These are phyloP conservation scores for Drosophila hydei DNA, from an alignment of 1,140 invertebrate species.

Conservation along the genomic window DNA sequence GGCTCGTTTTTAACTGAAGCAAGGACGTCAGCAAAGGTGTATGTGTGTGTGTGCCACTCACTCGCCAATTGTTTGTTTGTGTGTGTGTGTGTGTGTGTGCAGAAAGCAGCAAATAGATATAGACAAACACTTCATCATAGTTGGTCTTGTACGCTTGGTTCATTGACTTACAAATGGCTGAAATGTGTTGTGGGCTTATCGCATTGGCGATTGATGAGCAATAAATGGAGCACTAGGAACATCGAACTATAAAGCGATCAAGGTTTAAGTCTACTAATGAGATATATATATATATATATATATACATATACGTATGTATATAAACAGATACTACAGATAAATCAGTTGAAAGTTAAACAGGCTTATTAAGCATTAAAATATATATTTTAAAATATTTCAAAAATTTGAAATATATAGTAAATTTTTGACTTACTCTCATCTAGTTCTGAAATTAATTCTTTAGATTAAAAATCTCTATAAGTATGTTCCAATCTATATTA, in stretches of 20 bases:
- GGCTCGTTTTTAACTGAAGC: constrained; percentile 63
- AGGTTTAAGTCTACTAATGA: background rate
- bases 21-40: constrained; percentile 54
- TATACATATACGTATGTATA: too few species aligned
- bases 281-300: background rate
- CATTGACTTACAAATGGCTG: constrained; percentile 71
- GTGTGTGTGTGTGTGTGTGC: constrained; percentile 34
- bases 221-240: constrained; percentile 5
- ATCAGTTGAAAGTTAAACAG: too few species aligned
- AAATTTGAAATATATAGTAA: too few species aligned
- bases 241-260: background rate
- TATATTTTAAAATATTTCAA: too few species aligned
- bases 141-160: constrained; percentile 52
- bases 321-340: too few species aligned
- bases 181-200: constrained; percentile 16
- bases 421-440: too few species aligned
- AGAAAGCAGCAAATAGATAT: constrained; percentile 42
- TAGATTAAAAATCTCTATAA: too few species aligned
- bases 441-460: too few species aligned
- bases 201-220: constrained; percentile 8
- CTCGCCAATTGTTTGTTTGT: too few species aligned
- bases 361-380: too few species aligned
- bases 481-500: too few species aligned
- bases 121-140: constrained; percentile 40
- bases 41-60: constrained; percentile 5